These are phyloP conservation scores for Sceliomorpha sp. DNA, from an alignment of 2,888 invertebrate genomes.

Conservation along the genomic window DNA sequence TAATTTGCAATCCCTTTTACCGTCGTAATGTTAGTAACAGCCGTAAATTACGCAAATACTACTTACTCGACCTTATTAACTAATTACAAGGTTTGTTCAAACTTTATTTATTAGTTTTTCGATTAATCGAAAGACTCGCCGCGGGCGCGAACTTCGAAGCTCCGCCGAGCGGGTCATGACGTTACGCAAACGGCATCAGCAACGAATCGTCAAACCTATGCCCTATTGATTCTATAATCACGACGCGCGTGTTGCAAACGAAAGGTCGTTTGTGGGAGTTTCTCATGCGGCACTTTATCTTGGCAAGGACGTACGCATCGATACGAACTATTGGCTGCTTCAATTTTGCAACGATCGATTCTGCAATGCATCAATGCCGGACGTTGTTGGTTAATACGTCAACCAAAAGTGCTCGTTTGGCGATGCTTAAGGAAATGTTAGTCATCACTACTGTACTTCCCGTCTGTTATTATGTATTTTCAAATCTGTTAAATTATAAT, in stretches of 20 bases:
- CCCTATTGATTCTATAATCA: slow-evolving; percentile 40
- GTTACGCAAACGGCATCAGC: slow-evolving; percentile 62
- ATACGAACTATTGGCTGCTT: slow-evolving; percentile 39
- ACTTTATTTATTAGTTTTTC: slow-evolving; percentile 50
- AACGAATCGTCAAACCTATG: slow-evolving; percentile 36
- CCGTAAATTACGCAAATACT: slow-evolving; percentile 45
- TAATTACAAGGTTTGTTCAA: slow-evolving; percentile 40
- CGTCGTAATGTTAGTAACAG: slow-evolving; percentile 22
- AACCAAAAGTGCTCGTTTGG: slow-evolving; percentile 10
- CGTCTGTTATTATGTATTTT: slow-evolving; percentile 25
- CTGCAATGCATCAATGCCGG: slow-evolving; percentile 54
- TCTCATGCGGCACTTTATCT: slow-evolving; percentile 33
- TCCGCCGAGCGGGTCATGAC: neutral
- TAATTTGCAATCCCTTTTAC: slow-evolving; percentile 40
- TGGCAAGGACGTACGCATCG: slow-evolving; percentile 42
- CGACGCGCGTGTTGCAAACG: slow-evolving; percentile 5
- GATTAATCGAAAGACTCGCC: slow-evolving; percentile 39
- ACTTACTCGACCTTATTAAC: slow-evolving; percentile 46
- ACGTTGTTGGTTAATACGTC: slow-evolving; percentile 29
- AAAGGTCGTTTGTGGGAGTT: slow-evolving; percentile 39
- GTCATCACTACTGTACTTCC: neutral
- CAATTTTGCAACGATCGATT: slow-evolving; percentile 61
- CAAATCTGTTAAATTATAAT: slow-evolving; percentile 5
- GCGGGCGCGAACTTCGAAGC: slow-evolving; percentile 36
- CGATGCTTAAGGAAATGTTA: neutral